Conservation (phyloP, 2,797 vertebrate genomes). For the Thamnophis elegans region DNA sequence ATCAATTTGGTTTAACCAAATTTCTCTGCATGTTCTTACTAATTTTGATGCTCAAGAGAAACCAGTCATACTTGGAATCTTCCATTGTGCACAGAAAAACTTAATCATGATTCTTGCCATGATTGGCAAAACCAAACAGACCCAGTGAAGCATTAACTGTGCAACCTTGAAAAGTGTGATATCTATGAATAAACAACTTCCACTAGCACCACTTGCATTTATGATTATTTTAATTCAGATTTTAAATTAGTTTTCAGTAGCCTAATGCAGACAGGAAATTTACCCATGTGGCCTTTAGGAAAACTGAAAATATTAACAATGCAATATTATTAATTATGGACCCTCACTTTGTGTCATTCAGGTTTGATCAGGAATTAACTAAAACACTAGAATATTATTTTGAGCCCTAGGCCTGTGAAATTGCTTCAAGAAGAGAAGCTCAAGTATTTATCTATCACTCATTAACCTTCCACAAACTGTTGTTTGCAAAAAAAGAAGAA, state of each 20-base stretch:
- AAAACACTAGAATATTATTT: constrained; percentile 16
- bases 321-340: background rate
- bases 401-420: constrained; percentile 22
- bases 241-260: constrained; percentile 24
- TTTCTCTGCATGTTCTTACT: background rate
- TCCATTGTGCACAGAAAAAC: background rate
- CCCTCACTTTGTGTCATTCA: constrained; percentile 3
- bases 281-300: background rate
- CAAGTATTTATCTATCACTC: constrained; percentile 26
- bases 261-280: background rate
- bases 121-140: background rate
- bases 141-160: background rate
- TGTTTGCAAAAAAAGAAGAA: background rate
- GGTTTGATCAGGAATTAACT: constrained; percentile 49
- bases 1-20: background rate
- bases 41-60: background rate
- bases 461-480: constrained; percentile 36
- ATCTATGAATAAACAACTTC: background rate
- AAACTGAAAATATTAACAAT: constrained; percentile 22
- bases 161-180: background rate
- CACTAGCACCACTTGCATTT: constrained; percentile 22
- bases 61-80: background rate
- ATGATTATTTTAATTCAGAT: constrained; percentile 2
- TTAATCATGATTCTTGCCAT: background rate
- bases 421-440: constrained; percentile 14